Base-by-base conservation (phyloP, 1,140 invertebrate species). In the Sarcophaga peregrina region DNA sequence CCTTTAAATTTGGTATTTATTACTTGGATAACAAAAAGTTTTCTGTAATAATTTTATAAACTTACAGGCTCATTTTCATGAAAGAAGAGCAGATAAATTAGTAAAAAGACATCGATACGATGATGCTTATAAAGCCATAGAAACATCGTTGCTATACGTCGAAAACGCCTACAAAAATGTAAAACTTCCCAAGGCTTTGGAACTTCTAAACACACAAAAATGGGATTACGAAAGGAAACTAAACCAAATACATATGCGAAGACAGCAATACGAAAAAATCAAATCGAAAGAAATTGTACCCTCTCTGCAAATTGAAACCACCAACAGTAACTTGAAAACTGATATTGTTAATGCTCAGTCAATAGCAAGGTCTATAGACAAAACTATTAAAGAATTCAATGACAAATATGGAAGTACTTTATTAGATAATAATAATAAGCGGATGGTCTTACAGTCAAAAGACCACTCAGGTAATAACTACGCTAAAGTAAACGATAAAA, bases 381-480 rank as follows among this genome's bases (percentile, higher is more conserved):
- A 87, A 62, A 89, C 88, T 47, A 87, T 90, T 1, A 85, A 88
- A 81, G 87, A 90, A 15, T 90, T 90, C 37, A 88, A 90, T 84
- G 87, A 85, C 20, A 89, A 88, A 83, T 87, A 87, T 46, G 87
- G 85, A 8, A 54, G 73, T 62, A 76, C 80, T 17, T 74, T 74
- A 48, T 45, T 83, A 9, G 76, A 82, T 25, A 50, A 20, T 10
- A 81, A 81, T 81, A 48, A 62, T 13, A 52, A 62, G 37, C 50
- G 54, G 0, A 10, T 72, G n/a, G 1, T 62, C 17, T 47, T 76
- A 46, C 73, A 76, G 15, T 13, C 80, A 50, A 78, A 76, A 15
- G 72, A 82, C 20, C 75, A 75, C 20, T 17, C 58, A 13, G 72
- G 75, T 54, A 37, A 25, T 45, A 76, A 75, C 5, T 11, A n/a